These are phyloP conservation scores for Ridgeia piscesae DNA, from an alignment of 1,140 invertebrate genomes.

Conservation along the genomic window DNA sequence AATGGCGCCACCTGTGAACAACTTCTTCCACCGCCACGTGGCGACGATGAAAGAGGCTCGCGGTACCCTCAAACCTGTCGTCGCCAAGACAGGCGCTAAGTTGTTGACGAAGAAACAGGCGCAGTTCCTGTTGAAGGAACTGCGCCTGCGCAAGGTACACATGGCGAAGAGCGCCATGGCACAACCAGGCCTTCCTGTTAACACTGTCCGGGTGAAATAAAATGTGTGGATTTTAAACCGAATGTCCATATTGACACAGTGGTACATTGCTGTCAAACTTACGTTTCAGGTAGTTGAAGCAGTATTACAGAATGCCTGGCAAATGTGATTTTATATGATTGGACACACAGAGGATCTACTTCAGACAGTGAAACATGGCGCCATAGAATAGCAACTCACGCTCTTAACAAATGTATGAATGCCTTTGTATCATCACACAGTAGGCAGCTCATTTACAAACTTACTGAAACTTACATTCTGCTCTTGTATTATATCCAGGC, in stretches of 20 bases:
- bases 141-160: not conserved
- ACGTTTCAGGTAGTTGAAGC: not conserved
- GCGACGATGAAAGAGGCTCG: not conserved
- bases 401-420: not conserved
- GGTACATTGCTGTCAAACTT: not conserved
- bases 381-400: not conserved
- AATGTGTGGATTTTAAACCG: not conserved
- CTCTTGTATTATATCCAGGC: not conserved
- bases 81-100: not conserved
- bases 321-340: not conserved
- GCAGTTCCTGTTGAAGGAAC: slow-evolving; percentile 15
- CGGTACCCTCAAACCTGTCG: not conserved
- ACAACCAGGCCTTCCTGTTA: not conserved
- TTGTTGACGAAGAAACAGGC: slow-evolving; percentile 4
- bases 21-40: slow-evolving; percentile 7
- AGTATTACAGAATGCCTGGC: not conserved
- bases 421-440: not conserved
- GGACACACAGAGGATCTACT: not conserved
- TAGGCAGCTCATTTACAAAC: not conserved
- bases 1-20: not conserved
- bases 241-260: not conserved
- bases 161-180: not conserved
- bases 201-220: not conserved
- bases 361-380: not conserved
- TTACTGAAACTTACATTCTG: not conserved